phyloP scores from a whole-genome alignment of 2,888 invertebrate genomes.

The Proisotoma minuta region DNA sequence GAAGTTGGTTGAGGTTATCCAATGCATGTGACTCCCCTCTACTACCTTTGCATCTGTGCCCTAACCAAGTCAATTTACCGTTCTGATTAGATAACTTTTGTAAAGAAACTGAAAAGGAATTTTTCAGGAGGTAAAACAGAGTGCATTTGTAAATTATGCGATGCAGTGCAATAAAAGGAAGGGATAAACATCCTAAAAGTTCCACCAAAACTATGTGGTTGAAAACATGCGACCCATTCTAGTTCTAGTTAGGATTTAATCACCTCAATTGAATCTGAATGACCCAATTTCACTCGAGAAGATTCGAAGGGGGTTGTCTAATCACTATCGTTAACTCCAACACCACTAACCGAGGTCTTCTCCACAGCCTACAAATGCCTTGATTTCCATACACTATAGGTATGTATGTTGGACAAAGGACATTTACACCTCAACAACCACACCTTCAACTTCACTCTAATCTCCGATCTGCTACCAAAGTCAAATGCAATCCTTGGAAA shows the following conservation, averaged over 20 bases:
- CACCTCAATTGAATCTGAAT: conserved; percentile 7
- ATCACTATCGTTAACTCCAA: too few species aligned
- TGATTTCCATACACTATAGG: conserved; percentile 9
- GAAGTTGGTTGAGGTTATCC: too few species aligned
- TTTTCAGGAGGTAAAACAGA: too few species aligned
- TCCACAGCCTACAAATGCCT: conserved; percentile 9
- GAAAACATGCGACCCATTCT: neutral
- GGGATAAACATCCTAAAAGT: neutral
- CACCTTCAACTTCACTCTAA: conserved; percentile 3
- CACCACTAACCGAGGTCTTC: neutral
- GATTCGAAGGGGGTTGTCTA: neutral
- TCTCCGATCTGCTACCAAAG: neutral
- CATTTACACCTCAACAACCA: conserved; percentile 13
- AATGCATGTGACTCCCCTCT: too few species aligned
- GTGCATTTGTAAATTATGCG: too few species aligned
- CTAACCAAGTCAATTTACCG: too few species aligned
- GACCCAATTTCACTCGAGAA: conserved; percentile 1
- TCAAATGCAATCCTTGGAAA: too few species aligned
- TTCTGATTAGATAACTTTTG: neutral
- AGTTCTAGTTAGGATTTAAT: neutral
- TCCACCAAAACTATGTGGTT: neutral
- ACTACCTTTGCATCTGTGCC: too few species aligned
- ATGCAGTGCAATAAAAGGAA: too few species aligned
- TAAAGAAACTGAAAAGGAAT: too few species aligned
- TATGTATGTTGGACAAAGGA: conserved; percentile 4